phyloP scores from a whole-genome alignment of 2,113 vertebrate species.

The Manacus vitellinus region DNA sequence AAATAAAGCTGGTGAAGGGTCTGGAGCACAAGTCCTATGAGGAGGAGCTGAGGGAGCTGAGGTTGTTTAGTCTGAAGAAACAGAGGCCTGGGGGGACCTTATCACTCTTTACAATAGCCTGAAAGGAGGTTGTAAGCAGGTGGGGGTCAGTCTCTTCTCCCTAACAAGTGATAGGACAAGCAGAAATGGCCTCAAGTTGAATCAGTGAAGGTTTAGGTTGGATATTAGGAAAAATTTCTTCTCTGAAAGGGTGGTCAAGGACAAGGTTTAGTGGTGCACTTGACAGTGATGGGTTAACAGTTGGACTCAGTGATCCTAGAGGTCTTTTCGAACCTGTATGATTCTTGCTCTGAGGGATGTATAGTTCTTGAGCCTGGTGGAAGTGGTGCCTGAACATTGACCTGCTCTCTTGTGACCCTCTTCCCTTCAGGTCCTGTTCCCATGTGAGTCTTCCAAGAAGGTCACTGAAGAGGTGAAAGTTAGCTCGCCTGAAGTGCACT shows the following conservation, averaged over 20 bases:
- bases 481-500: background rate
- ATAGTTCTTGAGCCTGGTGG: background rate
- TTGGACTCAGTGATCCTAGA: background rate
- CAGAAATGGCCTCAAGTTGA: background rate
- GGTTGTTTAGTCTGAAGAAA: background rate
- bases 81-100: background rate
- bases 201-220: background rate
- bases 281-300: background rate
- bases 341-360: background rate
- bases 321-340: background rate
- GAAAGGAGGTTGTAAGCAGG: background rate
- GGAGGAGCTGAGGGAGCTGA: background rate
- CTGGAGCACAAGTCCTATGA: background rate
- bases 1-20: background rate
- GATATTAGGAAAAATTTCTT: background rate
- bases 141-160: background rate
- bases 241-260: background rate
- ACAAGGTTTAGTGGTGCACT: background rate
- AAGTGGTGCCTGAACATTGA: background rate
- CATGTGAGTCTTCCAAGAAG: background rate
- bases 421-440: background rate
- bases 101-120: background rate
- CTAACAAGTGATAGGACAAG: background rate
- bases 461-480: background rate
- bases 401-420: background rate